phyloP scores from a whole-genome alignment of 1,140 invertebrate species.

The Magallana gigas region DNA sequence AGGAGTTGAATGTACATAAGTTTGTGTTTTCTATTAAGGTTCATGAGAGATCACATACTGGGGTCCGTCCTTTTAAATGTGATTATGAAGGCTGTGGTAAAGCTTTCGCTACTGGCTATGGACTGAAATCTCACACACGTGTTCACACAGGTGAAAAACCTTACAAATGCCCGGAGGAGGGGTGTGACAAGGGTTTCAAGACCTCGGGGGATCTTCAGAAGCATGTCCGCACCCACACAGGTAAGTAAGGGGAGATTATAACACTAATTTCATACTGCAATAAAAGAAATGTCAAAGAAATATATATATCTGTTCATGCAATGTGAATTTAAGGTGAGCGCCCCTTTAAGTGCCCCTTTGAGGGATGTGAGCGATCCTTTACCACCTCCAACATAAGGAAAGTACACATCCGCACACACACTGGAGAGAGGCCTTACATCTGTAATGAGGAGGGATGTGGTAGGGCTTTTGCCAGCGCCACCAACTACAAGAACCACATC shows the following conservation, averaged over 20 bases:
- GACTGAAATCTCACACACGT: slow-evolving; percentile 85
- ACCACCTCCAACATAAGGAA: slow-evolving; percentile 88
- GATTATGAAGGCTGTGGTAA: slow-evolving; percentile 83
- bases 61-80: slow-evolving; percentile 86
- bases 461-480: slow-evolving; percentile 84
- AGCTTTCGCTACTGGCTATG: slow-evolving; percentile 86
- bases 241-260: slow-evolving; percentile 71
- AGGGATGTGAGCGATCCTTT: slow-evolving; percentile 85
- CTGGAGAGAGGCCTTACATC: slow-evolving; percentile 80
- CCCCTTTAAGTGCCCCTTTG: slow-evolving; percentile 84
- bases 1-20: too few relatives aligned
- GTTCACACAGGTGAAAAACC: slow-evolving; percentile 87
- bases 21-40: slow-evolving; percentile 79
- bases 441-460: slow-evolving; percentile 79
- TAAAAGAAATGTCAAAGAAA: too few relatives aligned
- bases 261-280: too few relatives aligned
- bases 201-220: slow-evolving; percentile 87
- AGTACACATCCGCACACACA: slow-evolving; percentile 81
- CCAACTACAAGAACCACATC: slow-evolving; percentile 86
- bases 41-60: slow-evolving; percentile 86
- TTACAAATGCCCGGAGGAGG: slow-evolving; percentile 83
- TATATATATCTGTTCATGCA: too few relatives aligned
- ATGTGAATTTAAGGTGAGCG: slow-evolving; percentile 80
- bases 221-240: slow-evolving; percentile 86
- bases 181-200: slow-evolving; percentile 84